These are phyloP conservation scores for Staurois parvus DNA, from an alignment of 2,797 vertebrate genomes.

Conservation along the genomic window DNA sequence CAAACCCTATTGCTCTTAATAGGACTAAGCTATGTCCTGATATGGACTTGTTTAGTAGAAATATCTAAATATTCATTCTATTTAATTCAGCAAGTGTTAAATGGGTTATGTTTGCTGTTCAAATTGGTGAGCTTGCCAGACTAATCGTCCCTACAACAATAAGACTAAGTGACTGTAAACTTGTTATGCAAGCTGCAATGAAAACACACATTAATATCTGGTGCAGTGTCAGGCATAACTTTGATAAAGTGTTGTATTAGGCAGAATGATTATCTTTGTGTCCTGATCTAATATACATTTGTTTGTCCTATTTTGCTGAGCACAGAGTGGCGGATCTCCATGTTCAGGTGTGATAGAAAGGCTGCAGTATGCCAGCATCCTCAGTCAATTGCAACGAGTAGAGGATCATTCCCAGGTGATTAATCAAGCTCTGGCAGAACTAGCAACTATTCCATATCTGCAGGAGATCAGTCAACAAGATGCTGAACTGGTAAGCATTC, in stretches of 20 bases:
- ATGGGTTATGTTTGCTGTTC: too few relatives aligned
- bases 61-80: too few relatives aligned
- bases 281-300: constrained; percentile 18
- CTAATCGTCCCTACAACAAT: background rate
- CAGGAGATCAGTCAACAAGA: constrained; percentile 76
- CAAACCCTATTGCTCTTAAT: too few relatives aligned
- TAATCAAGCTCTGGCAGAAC: constrained; percentile 78
- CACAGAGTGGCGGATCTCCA: constrained; percentile 66
- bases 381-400: constrained; percentile 70
- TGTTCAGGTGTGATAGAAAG: constrained; percentile 77
- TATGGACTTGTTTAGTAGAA: too few relatives aligned
- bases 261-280: constrained; percentile 17
- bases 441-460: constrained; percentile 77
- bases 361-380: constrained; percentile 76
- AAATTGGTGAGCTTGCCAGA: background rate
- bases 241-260: constrained; percentile 13
- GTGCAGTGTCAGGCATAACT: background rate
- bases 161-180: constrained; percentile 19
- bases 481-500: constrained; percentile 71
- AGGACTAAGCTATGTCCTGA: too few relatives aligned
- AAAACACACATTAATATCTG: constrained; percentile 14
- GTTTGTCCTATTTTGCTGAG: constrained; percentile 56
- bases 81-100: too few relatives aligned
- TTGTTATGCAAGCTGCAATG: background rate
- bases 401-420: constrained; percentile 74